phyloP scores from a whole-genome alignment of 2,797 vertebrate species.

The Astyanax mexicanus region DNA sequence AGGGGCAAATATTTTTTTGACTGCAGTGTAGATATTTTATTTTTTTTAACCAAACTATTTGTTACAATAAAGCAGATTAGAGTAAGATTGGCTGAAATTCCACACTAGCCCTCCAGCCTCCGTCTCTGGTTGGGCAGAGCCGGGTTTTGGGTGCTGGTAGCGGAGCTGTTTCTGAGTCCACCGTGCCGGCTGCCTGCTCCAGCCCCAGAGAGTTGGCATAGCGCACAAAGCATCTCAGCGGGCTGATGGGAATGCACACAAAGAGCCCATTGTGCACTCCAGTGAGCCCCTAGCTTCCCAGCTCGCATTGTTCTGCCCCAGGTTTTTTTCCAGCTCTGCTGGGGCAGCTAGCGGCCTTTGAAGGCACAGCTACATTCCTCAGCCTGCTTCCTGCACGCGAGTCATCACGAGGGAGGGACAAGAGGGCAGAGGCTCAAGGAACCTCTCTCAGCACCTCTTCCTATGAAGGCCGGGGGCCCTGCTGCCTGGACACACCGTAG shows the following conservation, averaged over 20 bases:
- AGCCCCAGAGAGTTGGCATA: constrained; percentile 76
- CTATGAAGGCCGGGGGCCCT: constrained; percentile 13
- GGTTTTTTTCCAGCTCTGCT: constrained; percentile 62
- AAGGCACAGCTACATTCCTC: constrained; percentile 58
- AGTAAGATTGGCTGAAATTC: too few species aligned
- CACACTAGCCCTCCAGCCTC: background rate
- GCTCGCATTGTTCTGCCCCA: constrained; percentile 63
- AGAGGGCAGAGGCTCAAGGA: constrained; percentile 8
- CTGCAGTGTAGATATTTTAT: too few species aligned
- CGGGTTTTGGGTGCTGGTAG: background rate
- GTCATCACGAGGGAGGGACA: background rate
- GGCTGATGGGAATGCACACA: constrained; percentile 73
- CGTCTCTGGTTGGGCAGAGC: background rate
- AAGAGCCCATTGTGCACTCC: constrained; percentile 75
- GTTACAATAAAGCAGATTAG: too few species aligned
- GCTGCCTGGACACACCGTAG: too few species aligned
- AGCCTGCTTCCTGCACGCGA: constrained; percentile 33
- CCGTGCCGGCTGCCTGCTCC: constrained; percentile 56
- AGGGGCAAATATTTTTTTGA: too few species aligned
- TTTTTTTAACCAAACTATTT: too few species aligned
- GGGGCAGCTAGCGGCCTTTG: constrained; percentile 41
- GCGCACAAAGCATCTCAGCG: constrained; percentile 69
- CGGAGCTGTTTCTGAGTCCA: background rate
- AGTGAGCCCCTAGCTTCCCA: constrained; percentile 61
- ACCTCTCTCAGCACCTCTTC: background rate